A percentile compares a stretch with the other conserved stretches of the same genome.
Evolutionary conservation across 2,888 invertebrate genomes (phyloP).

Genomic region (Drosophila mettleri): DNA sequence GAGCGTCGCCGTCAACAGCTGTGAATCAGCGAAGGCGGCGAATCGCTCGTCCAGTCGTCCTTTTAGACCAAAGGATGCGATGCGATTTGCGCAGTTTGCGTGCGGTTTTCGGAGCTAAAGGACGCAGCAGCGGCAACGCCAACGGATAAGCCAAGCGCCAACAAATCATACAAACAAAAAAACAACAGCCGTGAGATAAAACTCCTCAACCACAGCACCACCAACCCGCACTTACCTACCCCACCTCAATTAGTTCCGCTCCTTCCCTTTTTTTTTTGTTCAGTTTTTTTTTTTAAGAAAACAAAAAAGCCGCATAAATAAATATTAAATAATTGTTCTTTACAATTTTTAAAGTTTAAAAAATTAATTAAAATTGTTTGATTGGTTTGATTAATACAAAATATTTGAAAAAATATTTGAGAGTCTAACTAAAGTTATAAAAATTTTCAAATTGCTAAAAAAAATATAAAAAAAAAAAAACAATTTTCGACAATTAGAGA

Average conservation of each 20-base stretch:
- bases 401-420: background rate
- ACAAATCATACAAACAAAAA: constrained; percentile 11
- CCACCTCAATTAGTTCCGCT: background rate
- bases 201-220: constrained; percentile 7
- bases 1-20: constrained; percentile 35
- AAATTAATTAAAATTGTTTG: background rate
- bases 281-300: background rate
- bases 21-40: constrained; percentile 29
- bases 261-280: background rate
- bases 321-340: background rate
- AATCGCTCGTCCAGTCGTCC: constrained; percentile 39
- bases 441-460: background rate
- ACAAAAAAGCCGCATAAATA: constrained; percentile 6
- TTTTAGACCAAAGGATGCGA: constrained; percentile 72
- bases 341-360: background rate
- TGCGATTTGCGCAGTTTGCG: constrained; percentile 79
- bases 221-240: constrained; percentile 9
- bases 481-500: background rate
- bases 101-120: constrained; percentile 79
- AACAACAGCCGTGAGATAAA: constrained; percentile 16
- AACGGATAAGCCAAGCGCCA: constrained; percentile 15
- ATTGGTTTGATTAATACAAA: background rate
- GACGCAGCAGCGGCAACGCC: constrained; percentile 64
- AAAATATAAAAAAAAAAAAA: background rate
- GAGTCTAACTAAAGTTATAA: background rate